A percentile compares a stretch with the other conserved stretches of the same genome.
Evolutionary conservation across 1,140 invertebrate species (phyloP).

Genomic region (Drosophila littoralis): DNA sequence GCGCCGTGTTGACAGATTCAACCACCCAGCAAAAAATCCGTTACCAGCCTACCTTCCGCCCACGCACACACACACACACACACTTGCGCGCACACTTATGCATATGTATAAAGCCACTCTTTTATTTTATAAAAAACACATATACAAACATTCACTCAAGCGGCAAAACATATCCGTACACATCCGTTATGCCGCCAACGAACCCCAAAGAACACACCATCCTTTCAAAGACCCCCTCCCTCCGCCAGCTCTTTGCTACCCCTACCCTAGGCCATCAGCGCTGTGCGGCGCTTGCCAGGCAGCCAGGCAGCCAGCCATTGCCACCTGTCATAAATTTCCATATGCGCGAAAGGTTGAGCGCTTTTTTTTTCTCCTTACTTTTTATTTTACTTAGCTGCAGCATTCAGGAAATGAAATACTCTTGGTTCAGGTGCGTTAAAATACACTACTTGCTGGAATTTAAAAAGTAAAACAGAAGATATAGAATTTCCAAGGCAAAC

Average conservation of each 20-base stretch:
- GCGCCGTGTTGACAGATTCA: conserved; percentile 73
- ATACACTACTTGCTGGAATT: too few species aligned
- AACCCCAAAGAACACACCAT: conserved; percentile 30
- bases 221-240: not conserved
- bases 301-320: conserved; percentile 63
- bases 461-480: not conserved
- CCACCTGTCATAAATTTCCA: conserved; percentile 81
- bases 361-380: conserved; percentile 22
- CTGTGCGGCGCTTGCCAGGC: conserved; percentile 25
- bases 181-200: conserved; percentile 60
- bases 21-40: conserved; percentile 73
- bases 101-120: conserved; percentile 70
- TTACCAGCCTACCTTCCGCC: conserved; percentile 44
- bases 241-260: not conserved
- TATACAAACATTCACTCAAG: conserved; percentile 73
- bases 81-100: conserved; percentile 1
- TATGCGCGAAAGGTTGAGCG: conserved; percentile 65
- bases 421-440: conserved; percentile 7
- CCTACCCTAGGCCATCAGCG: not conserved
- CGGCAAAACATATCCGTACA: conserved; percentile 81
- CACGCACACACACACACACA: conserved; percentile 22
- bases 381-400: conserved; percentile 15
- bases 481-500: not conserved
- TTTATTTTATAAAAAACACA: conserved; percentile 73
- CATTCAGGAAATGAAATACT: conserved; percentile 36